Evolutionary conservation across 2,113 vertebrate genomes (phyloP).

Genomic region (Pipa parva): DNA sequence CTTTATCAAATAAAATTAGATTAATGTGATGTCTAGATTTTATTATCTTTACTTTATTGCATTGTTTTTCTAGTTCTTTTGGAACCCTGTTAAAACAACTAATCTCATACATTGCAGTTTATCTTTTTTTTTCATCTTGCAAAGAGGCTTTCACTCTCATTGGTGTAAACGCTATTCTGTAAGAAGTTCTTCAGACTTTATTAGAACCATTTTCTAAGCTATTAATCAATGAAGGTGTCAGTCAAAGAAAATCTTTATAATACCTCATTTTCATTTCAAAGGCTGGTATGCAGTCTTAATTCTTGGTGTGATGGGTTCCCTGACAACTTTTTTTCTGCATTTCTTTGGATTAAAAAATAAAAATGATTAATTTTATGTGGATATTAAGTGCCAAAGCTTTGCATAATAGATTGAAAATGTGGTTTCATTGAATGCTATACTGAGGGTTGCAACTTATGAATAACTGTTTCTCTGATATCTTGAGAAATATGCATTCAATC

Average conservation of each 20-base stretch:
- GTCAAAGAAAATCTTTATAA: constrained; percentile 34
- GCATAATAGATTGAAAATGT: constrained; percentile 20
- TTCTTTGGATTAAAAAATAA: constrained; percentile 21
- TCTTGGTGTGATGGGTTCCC: constrained; percentile 19
- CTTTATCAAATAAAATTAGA: no score
- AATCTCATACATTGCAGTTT: background rate
- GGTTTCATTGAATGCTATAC: constrained; percentile 10
- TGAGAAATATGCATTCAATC: background rate
- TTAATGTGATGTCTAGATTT: no score
- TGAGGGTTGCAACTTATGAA: constrained; percentile 9
- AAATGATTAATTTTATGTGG: constrained; percentile 25
- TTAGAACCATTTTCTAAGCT: constrained; percentile 34
- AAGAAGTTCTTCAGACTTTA: constrained; percentile 18
- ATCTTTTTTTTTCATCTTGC: background rate
- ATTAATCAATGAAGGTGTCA: constrained; percentile 33
- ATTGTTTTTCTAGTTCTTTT: no score
- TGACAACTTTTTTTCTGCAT: constrained; percentile 25
- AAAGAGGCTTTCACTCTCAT: constrained; percentile 4
- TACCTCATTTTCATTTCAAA: constrained; percentile 39
- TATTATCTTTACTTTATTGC: no score
- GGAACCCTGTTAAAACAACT: no score
- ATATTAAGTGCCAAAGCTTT: constrained; percentile 21
- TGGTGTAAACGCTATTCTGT: constrained; percentile 15
- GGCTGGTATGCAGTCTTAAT: constrained; percentile 22
- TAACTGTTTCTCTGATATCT: constrained; percentile 11